Evolutionary conservation across 2,797 vertebrate genomes (phyloP).

Genomic region (Pelodytes ibericus): DNA sequence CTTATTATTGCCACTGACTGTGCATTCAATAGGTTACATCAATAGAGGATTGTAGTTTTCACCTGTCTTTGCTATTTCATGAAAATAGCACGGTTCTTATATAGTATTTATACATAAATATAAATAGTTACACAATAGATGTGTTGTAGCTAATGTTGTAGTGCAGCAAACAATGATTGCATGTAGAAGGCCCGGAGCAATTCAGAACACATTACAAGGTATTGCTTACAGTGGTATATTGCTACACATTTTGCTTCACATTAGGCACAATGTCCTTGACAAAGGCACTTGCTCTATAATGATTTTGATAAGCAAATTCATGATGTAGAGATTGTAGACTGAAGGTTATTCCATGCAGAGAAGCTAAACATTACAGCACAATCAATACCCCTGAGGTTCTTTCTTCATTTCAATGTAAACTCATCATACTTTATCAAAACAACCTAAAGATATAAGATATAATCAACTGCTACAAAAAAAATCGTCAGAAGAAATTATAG

Average conservation of each 20-base stretch:
- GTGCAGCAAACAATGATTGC: too few relatives aligned
- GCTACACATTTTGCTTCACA: background rate
- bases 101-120: too few relatives aligned
- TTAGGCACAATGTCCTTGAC: slow-evolving; percentile 2
- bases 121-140: too few relatives aligned
- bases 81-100: too few relatives aligned
- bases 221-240: background rate
- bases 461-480: background rate
- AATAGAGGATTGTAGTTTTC: too few relatives aligned
- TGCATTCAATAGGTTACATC: too few relatives aligned
- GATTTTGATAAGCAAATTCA: slow-evolving; percentile 18
- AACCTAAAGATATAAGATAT: slow-evolving; percentile 3
- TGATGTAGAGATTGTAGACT: slow-evolving; percentile 10
- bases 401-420: background rate
- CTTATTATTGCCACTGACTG: too few relatives aligned
- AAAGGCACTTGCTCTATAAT: background rate
- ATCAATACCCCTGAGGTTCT: slow-evolving; percentile 15
- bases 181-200: too few relatives aligned
- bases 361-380: background rate
- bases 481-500: background rate
- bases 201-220: background rate
- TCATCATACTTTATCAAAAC: slow-evolving; percentile 1
- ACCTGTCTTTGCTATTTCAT: too few relatives aligned
- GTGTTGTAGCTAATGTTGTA: too few relatives aligned
- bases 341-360: background rate